Percentiles rank a stretch among this genome's conserved stretches.
phyloP scores from a whole-genome alignment of 1,140 invertebrate species.

The Tetramorium parvispinum region DNA sequence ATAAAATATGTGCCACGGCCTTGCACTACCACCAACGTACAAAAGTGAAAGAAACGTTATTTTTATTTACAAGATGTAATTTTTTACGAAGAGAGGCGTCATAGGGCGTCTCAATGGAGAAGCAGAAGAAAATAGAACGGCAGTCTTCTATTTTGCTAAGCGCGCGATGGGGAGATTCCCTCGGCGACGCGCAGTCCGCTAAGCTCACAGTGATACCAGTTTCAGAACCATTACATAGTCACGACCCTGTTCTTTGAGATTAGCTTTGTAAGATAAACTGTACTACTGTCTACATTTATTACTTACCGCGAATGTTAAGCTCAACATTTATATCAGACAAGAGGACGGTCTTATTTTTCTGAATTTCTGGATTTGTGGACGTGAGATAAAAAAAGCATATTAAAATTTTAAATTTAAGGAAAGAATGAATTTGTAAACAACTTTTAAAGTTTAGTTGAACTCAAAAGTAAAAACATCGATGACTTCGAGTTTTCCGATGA shows the following conservation, averaged over 20 bases:
- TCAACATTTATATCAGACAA: slow-evolving; percentile 66
- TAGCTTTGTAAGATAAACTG: slow-evolving; percentile 73
- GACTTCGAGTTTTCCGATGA: not conserved
- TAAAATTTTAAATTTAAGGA: not conserved
- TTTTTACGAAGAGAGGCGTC: slow-evolving; percentile 66
- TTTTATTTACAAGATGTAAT: slow-evolving; percentile 77
- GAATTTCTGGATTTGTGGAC: not conserved
- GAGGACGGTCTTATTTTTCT: slow-evolving; percentile 29
- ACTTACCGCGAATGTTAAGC: slow-evolving; percentile 68
- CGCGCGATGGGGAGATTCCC: slow-evolving; percentile 21
- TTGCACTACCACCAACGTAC: slow-evolving; percentile 76
- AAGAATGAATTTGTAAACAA: not conserved
- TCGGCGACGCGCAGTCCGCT: slow-evolving; percentile 53
- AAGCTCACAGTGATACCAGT: slow-evolving; percentile 68
- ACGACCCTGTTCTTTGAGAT: slow-evolving; percentile 72
- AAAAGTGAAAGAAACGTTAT: slow-evolving; percentile 75
- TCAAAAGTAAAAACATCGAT: not conserved
- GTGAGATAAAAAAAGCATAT: not conserved
- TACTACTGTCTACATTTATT: slow-evolving; percentile 63
- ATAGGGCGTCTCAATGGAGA: slow-evolving; percentile 52
- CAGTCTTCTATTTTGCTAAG: slow-evolving; percentile 75
- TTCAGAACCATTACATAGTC: slow-evolving; percentile 71
- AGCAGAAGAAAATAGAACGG: slow-evolving; percentile 57
- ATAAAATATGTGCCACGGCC: slow-evolving; percentile 75
- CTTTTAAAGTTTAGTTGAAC: not conserved